Base-by-base conservation (phyloP, 2,888 invertebrate genomes). In the Dolomedes plantarius region DNA sequence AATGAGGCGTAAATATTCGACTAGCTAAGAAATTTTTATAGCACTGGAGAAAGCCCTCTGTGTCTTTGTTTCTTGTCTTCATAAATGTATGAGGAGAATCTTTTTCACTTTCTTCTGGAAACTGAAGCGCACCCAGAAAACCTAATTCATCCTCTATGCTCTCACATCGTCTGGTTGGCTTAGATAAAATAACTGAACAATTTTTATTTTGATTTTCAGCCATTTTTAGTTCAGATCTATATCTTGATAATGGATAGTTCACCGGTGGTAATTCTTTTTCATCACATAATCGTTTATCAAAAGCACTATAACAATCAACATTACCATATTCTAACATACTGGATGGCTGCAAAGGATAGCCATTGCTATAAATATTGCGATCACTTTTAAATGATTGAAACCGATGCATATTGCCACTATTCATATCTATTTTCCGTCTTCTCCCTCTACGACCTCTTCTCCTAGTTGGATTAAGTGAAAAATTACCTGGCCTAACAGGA, bases 381-480 rank as follows among this genome's bases (percentile, higher is more conserved):
- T 76, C 76, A 46, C 29, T 65, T 46, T 76, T 76, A 27, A 67
- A 76, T 46, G 69, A 69, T 19, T 69, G 75, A 69, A n/a, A 67
- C 36, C 67, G 36, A 39, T 39, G 36, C 50, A 62, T 56, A 46
- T 28, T 65, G n/a, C 81, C 56, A 50, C 81, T 36, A 46, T 46
- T 46, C 3, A 56, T 74, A 27, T 46, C 75, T 11, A 27, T 56
- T 41, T 56, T 69, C 31, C 85, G 36, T 39, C 79, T 56, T 41
- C 85, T 68, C 27, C 78, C 78, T 74, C 85, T 73, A 13, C 85
- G 78, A 23, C 85, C 85, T 69, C 79, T 78, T 71, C 36, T 86
- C n/a, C 46, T 78, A 27, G 83, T 72, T 11, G 31, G 1, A 69
- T 69, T 56, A 46, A 16, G 46, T 1, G 23, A 29, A 28, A 23